These are phyloP conservation scores for Megalopta genalis DNA, from an alignment of 1,140 invertebrate genomes.

Conservation along the genomic window DNA sequence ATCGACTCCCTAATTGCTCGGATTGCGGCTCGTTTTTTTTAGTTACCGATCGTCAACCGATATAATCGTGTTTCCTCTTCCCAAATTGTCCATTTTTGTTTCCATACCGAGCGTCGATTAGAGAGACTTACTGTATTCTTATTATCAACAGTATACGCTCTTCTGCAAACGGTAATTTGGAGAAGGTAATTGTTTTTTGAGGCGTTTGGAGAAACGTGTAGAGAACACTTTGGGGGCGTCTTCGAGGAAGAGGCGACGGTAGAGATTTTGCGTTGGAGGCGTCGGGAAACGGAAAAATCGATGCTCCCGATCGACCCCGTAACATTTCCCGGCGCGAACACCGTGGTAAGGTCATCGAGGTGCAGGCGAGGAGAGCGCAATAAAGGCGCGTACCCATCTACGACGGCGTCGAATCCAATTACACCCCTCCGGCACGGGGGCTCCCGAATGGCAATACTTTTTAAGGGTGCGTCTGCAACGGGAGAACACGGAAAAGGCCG, in stretches of 20 bases:
- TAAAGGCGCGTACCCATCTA: constrained; percentile 54
- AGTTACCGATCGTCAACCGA: no score
- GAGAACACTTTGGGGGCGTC: neutral
- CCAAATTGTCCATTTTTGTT: no score
- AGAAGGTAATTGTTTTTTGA: no score
- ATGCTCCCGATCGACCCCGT: constrained; percentile 1
- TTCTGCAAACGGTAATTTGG: no score
- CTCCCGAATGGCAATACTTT: constrained; percentile 70
- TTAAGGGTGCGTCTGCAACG: constrained; percentile 69
- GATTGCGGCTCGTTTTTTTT: no score
- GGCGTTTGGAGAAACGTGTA: neutral
- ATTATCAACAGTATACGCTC: no score
- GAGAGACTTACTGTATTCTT: no score
- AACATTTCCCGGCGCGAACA: neutral
- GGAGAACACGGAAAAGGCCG: constrained; percentile 63
- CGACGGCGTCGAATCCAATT: constrained; percentile 75
- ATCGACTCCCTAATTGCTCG: no score
- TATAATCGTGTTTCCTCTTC: no score
- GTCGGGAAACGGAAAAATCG: neutral
- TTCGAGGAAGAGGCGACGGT: no score
- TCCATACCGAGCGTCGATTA: no score
- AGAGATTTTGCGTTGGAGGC: neutral
- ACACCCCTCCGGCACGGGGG: constrained; percentile 42
- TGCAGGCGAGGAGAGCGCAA: constrained; percentile 42
- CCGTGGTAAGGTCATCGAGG: constrained; percentile 25